Base-by-base conservation (phyloP, 2,797 vertebrate species). In the Potorous gilbertii region DNA sequence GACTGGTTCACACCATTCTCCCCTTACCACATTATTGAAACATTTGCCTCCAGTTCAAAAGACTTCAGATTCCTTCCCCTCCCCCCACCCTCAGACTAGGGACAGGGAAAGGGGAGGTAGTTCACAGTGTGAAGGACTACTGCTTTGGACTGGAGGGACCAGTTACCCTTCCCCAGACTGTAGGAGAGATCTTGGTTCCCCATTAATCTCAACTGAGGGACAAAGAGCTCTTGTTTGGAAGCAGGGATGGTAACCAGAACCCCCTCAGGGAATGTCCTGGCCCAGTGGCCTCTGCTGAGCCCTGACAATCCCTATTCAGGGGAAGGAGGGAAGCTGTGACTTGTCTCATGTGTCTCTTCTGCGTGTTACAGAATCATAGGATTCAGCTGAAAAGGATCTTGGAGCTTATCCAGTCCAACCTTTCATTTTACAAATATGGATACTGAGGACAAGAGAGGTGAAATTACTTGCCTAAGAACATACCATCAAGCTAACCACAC, bases 181-280 rank as follows among this genome's bases (percentile, higher is more conserved):
- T 87, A 87, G 40, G 74, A 87, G 40, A 87, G 74, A 87, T 87
- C 24, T 87, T 87, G 40, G 74, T 87, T 87, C 74, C 21, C 74
- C 74, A 87, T 87, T 50, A 87, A 50, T 87, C 40, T 87, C 74
- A 87, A 40, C 74, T 50, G 21, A 12, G 74, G 74, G 74, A 87
- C 74, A 87, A 87, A 87, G 74, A 46, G 74, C 74, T 87, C 74
- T 87, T 87, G 74, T 87, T 87, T 87, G 40, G 74, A 50, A 87
- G 40, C 40, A 87, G 74, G 24, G 74, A 50, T 87, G 40, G 74
- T 87, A 87, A 87, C 74, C 74, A 87, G 74, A 87, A 87, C 74
- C 74, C 74, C 74, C 74, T 87, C 74, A 87, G 74, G 74, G 74
- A 87, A 87, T 50, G 74, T 87, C 24, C 74, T 87, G 74, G 74